Evolutionary conservation across 2,888 invertebrate genomes (phyloP), one percentile per base, ranked within the genome.

Genomic region (Julus scandinavius): DNA sequence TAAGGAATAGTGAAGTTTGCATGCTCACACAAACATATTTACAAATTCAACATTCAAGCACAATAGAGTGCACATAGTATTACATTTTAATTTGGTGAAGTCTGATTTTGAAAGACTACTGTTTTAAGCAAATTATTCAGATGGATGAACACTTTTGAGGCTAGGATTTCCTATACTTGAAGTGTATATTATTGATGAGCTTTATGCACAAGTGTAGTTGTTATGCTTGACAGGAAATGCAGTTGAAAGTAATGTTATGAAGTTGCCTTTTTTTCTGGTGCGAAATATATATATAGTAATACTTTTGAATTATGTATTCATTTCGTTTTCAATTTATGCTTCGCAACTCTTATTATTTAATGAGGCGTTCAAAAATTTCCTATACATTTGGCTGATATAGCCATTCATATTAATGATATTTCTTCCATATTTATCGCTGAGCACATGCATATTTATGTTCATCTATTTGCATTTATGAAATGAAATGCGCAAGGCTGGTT

Each of bases 341-440:
- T n/a, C n/a, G 63, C n/a, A 63, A 63, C 63, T 63, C 63, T 63
- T 63, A 63, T 63, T 63, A 63, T 63, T 63, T 63, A 63, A 63
- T 63, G 63, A 63, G 63, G 63, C 63, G 63, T 63, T 63, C 63
- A 63, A n/a, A 63, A n/a, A 63, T 63, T 63, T 63, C 63, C 5
- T 63, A 63, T 63, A 63, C 17, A 63, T 63, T 17, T 63, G 63
- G n/a, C 63, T 63, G 63, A 17, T 63, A 63, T 63, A n/a, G n/a
- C 63, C 63, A 63, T 17, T 63, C 63, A 63, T 63, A 63, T 63
- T 63, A 63, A 63, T 63, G n/a, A 63, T n/a, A 63, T 20, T 63
- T 63, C 63, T 63, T 63, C n/a, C n/a, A 2, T 17, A 63, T 63
- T 63, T n/a, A 63, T 63, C 63, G n/a, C 13, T 63, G 63, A 63